phyloP scores from a whole-genome alignment of 37 sponge, comb jelly and placozoan species.

The Ianthella basta region DNA sequence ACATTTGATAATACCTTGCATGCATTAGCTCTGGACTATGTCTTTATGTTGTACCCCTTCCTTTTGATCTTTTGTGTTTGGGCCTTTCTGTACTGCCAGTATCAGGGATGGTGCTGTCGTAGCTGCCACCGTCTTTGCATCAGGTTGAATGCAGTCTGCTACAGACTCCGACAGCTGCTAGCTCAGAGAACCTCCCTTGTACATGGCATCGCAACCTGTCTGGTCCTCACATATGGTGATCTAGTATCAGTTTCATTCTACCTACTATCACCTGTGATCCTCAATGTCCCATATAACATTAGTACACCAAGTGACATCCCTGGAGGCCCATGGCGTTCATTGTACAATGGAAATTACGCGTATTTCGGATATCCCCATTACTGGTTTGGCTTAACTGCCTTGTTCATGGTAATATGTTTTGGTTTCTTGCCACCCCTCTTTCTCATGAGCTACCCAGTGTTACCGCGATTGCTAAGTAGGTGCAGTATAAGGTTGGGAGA shows the following conservation, averaged over 20 bases:
- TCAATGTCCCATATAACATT: not conserved
- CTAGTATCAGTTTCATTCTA: constrained; percentile 1
- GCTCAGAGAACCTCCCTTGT: not conserved
- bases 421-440: not conserved
- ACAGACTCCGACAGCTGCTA: not conserved
- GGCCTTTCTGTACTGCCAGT: not conserved
- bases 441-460: not conserved
- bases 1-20: constrained; percentile 22
- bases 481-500: not conserved
- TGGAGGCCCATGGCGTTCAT: not conserved
- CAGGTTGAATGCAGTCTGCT: not conserved
- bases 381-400: constrained; percentile 1
- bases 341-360: not conserved
- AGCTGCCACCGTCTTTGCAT: not conserved
- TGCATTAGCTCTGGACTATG: constrained; percentile 35
- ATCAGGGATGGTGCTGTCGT: constrained; percentile 1
- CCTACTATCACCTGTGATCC: not conserved
- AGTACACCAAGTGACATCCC: not conserved
- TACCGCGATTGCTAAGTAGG: not conserved
- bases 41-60: constrained; percentile 56
- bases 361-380: constrained; percentile 2
- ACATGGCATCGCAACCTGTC: constrained; percentile 4
- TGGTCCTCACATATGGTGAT: constrained; percentile 2
- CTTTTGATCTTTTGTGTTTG: constrained; percentile 4
- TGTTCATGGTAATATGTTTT: not conserved